Base-by-base conservation (phyloP, 2,113 vertebrate species). In the Balaeniceps rex region DNA sequence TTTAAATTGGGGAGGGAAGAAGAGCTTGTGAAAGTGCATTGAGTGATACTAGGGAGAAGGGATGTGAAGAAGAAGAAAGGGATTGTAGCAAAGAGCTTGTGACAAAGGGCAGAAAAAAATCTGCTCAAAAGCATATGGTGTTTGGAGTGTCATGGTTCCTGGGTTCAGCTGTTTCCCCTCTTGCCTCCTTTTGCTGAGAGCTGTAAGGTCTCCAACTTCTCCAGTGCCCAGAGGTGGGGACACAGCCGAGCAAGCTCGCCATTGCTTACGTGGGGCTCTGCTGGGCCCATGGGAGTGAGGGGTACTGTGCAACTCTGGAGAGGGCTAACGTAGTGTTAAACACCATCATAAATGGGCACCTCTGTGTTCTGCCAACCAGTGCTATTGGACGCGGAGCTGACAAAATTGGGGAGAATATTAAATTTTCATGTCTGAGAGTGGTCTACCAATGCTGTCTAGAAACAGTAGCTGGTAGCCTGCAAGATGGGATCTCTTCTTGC, bases 181-280 rank as follows among this genome's bases (percentile, higher is more conserved):
- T 23, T 51, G 42, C 18, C 23, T 25, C n/a, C n/a, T 89, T 12
- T 34, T 31, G 2, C n/a, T 42, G 36, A 38, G 25, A 57, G 34
- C 87, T 71, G 42, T 33, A 25, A 44, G 12, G 17, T 69, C 33
- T 64, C 18, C 29, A 69, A 2, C 11, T n/a, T 70, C 19, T 60
- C 34, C 64, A 40, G 64, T 34, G 28, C 44, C 54, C 63, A 36
- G 49, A 19, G n/a, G 14, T 46, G 31, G 36, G 46, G 15, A 18
- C 29, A 11, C 40, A 54, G 54, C 58, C 2, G 6, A 38, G 66
- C n/a, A 17, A 79, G 70, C 5, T 64, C 72, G 21, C 58, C 16
- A 0, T 4, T 4, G 4, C 38, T 49, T 44, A 36, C 42, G 22
- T 70, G 61, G 23, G 31, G n/a, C 51, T 57, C 1, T 0, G 0